Evolutionary conservation across 2,888 invertebrate genomes (phyloP), one percentile per base, ranked within the genome.

Genomic region (Argynnis bischoffii): DNA sequence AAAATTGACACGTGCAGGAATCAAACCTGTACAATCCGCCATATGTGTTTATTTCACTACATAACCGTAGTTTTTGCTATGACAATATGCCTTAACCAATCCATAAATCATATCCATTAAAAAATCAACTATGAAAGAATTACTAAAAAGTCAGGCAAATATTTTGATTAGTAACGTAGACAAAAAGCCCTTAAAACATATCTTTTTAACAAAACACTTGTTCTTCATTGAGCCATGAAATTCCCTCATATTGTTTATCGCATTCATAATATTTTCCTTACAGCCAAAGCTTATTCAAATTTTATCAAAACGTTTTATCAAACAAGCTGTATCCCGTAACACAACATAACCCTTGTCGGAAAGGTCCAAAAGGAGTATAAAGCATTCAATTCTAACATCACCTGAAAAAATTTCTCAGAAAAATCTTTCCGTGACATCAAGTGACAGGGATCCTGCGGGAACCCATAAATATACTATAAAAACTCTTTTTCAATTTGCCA

Each of bases 401-500:
- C 70, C 68, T 67, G 64, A 64, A 64, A 68, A 69, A 68, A 68
- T 60, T 66, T 68, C 48, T 55, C 21, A 65, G 59, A 50, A 83
- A 85, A 79, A 76, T 78, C 75, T 72, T 74, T 74, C 72, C 75
- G 73, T 77, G 75, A 77, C 79, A 78, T 76, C 76, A 77, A 77
- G 74, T 76, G 76, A 72, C 78, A 77, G 76, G 77, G 80, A 78
- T 78, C 74, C 74, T 74, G 70, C 72, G 78, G 72, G 69, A 70
- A 63, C 66, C 84, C 83, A 79, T 87, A 86, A 88, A 84, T 81
- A 79, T 78, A 82, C 82, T 81, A 83, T 88, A 88, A 86, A 86
- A 83, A 79, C 73, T 77, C 78, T 79, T 83, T 84, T 87, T 87
- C 88, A 87, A 88, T 88, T 85, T 85, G 84, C 83, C 84, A 84